Evolutionary conservation across 2,888 invertebrate genomes (phyloP).

Genomic region (Villa cingulata): DNA sequence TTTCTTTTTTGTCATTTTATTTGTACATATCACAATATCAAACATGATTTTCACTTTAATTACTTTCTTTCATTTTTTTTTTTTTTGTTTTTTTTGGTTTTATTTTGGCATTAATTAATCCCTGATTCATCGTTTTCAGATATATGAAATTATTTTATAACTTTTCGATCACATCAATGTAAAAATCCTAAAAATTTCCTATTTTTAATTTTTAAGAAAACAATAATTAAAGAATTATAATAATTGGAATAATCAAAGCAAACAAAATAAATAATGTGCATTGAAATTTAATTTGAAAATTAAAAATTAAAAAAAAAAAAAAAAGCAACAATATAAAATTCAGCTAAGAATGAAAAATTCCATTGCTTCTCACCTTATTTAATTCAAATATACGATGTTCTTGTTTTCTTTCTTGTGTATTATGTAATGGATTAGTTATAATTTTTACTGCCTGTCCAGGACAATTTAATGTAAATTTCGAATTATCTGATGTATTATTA

Average conservation of each 20-base stretch:
- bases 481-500: conserved; percentile 15
- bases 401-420: conserved; percentile 3
- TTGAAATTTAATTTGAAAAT: no score
- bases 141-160: background rate
- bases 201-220: no score
- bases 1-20: no score
- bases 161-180: background rate
- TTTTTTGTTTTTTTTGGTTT: no score
- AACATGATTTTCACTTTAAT: no score
- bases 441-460: conserved; percentile 67
- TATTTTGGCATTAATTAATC: no score
- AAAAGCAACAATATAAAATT: background rate
- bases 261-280: background rate
- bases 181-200: background rate
- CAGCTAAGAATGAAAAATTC: no score
- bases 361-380: background rate
- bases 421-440: conserved; percentile 38
- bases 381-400: background rate
- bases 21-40: no score
- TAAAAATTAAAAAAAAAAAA: background rate
- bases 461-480: conserved; percentile 23
- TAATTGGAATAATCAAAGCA: no score
- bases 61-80: no score
- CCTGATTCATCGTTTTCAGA: background rate
- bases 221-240: no score